Percentiles rank a stretch among this genome's conserved stretches.
These are phyloP conservation scores for Mugil cephalus DNA, from an alignment of 2,113 vertebrate species.

Conservation along the genomic window DNA sequence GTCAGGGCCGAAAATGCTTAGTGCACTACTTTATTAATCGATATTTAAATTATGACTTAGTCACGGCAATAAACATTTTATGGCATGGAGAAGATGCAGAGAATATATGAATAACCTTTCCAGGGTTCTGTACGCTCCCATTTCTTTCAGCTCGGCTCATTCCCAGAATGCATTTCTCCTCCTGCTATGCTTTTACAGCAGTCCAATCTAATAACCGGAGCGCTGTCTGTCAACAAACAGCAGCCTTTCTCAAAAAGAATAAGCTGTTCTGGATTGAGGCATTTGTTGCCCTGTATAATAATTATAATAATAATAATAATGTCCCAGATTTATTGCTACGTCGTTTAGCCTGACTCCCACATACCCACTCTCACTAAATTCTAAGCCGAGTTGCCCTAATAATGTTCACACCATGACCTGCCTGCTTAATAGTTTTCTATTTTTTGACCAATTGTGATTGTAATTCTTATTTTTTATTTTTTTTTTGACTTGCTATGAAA, in stretches of 20 bases:
- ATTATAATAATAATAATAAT: slow-evolving; percentile 16
- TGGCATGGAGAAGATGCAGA: not conserved
- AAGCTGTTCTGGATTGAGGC: slow-evolving; percentile 5
- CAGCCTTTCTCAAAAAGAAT: slow-evolving; percentile 19
- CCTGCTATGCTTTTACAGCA: slow-evolving; percentile 8
- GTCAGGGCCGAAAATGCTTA: slow-evolving; percentile 31
- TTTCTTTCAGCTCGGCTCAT: slow-evolving; percentile 4
- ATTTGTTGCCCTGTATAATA: slow-evolving; percentile 22
- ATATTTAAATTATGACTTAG: slow-evolving; percentile 21
- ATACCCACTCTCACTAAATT: no score
- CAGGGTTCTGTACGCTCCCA: not conserved
- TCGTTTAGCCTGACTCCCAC: not conserved
- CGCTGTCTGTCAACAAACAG: slow-evolving; percentile 30
- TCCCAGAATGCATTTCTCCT: slow-evolving; percentile 19
- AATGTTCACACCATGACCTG: not conserved
- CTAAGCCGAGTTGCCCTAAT: no score
- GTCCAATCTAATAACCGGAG: slow-evolving; percentile 16
- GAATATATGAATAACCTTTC: slow-evolving; percentile 7
- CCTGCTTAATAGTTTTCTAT: not conserved
- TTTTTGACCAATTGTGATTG: no score
- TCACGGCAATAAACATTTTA: slow-evolving; percentile 19
- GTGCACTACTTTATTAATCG: slow-evolving; percentile 14
- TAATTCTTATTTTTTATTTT: no score
- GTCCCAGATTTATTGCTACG: slow-evolving; percentile 17
- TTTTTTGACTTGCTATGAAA: no score